Evolutionary conservation across 2,888 invertebrate genomes (phyloP), one percentile per base, ranked within the genome.

Genomic region (Leptopilina myrica): DNA sequence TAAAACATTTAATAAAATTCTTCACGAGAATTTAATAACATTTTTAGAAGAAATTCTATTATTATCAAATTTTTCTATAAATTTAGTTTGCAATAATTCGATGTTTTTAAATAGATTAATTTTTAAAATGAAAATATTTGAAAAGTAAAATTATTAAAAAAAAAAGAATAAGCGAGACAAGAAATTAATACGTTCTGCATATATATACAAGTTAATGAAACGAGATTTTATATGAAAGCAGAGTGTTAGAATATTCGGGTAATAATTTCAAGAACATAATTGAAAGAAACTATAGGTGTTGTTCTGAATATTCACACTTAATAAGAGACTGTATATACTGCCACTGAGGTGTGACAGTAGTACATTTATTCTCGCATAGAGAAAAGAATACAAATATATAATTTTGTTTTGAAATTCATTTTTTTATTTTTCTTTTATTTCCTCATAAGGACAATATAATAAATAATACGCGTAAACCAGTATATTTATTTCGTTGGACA

Each of bases 261-360:
- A 43, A 43, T 43, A 43, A 43, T 43, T 15, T 62, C 59, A 49
- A 49, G 67, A 46, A 66, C 43, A 67, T 67, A 8, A 67, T 43
- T 46, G 67, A 20, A 49, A 49, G 11, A 9, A 11, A 69, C 6
- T 69, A 49, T 49, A 9, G 12, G 4, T 43, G 1, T n/a, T 67
- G 20, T 49, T 53, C 69, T 69, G 14, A 73, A 56, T 59, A 56
- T 73, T 59, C 73, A 73, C 73, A 73, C 56, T 40, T 73, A 73
- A 69, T 56, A 73, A 73, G 56, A 26, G 40, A 56, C 33, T 9
- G 4, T 49, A 49, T 11, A 12, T 11, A 49, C 43, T 8, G 11
- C 9, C 9, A 73, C n/a, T 73, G 49, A 20, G 20, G 20, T 20
- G 9, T 53, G 69, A 33, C 69, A 26, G 14, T 20, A 7, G 20